Percentiles rank a stretch among this genome's conserved stretches.
phyloP scores from a whole-genome alignment of 2,888 invertebrate genomes.

The Apamea anceps region DNA sequence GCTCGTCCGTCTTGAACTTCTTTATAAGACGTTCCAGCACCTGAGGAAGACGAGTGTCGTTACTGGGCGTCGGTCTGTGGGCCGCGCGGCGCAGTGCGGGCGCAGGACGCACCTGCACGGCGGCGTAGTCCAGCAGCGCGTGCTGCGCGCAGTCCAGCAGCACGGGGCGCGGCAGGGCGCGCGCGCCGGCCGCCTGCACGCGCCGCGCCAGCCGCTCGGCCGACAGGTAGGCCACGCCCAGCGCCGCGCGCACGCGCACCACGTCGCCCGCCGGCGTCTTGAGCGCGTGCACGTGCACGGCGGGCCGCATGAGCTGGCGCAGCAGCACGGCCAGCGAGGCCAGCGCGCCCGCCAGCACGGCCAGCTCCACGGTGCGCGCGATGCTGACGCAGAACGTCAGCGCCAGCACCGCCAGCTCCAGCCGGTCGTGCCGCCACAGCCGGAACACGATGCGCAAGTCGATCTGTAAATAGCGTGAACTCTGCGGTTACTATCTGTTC shows the following conservation, averaged over 20 bases:
- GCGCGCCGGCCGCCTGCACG: constrained; percentile 87
- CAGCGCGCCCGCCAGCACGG: constrained; percentile 93
- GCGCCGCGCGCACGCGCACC: constrained; percentile 89
- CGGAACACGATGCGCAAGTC: constrained; percentile 86
- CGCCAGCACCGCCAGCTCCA: constrained; percentile 92
- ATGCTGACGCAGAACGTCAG: constrained; percentile 92
- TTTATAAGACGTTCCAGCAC: constrained; percentile 90
- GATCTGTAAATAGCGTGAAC: constrained; percentile 79
- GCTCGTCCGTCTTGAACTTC: constrained; percentile 88
- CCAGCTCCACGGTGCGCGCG: constrained; percentile 93
- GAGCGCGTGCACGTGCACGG: constrained; percentile 66
- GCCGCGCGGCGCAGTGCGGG: fast-evolving
- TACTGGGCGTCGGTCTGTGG: fast-evolving
- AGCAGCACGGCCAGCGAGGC: constrained; percentile 92
- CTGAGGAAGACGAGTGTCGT: constrained; percentile 75
- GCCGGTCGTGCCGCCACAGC: constrained; percentile 90
- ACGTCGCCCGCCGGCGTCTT: constrained; percentile 72
- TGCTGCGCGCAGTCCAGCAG: constrained; percentile 92
- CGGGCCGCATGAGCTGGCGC: constrained; percentile 92
- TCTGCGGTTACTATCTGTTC: neutral
- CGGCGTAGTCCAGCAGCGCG: constrained; percentile 91
- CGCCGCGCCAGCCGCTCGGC: constrained; percentile 91
- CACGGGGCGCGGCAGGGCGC: constrained; percentile 81
- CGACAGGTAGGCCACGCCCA: constrained; percentile 93
- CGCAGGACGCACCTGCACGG: constrained; percentile 66